These are phyloP conservation scores for Zenarchopterus dispar DNA, from an alignment of 2,797 vertebrate genomes.

Conservation along the genomic window DNA sequence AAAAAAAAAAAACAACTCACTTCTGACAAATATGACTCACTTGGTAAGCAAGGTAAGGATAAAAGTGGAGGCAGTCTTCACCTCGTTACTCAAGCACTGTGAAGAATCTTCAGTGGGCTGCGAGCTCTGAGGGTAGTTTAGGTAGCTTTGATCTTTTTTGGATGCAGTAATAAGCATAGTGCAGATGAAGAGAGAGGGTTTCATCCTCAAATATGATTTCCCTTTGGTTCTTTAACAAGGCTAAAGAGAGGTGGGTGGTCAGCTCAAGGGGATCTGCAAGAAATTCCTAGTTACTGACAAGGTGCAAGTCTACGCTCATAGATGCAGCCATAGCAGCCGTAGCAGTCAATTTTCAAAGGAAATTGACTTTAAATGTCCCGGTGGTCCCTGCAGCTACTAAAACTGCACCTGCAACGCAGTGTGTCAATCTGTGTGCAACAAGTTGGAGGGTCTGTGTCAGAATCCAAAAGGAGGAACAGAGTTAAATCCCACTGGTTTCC, in stretches of 20 bases:
- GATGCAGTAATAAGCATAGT: conserved; percentile 72
- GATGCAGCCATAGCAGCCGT: conserved; percentile 29
- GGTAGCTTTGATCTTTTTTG: conserved; percentile 79
- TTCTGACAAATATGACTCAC: conserved; percentile 70
- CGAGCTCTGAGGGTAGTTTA: conserved; percentile 72
- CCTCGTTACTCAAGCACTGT: conserved; percentile 72
- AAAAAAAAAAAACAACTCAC: conserved; percentile 43
- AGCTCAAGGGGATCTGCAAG: conserved; percentile 61
- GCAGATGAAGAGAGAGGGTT: conserved; percentile 68
- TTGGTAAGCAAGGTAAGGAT: conserved; percentile 70
- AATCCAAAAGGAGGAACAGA: conserved; percentile 13
- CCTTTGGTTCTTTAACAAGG: conserved; percentile 69
- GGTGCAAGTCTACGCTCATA: conserved; percentile 32
- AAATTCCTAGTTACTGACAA: conserved; percentile 49
- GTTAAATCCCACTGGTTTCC: conserved; percentile 18
- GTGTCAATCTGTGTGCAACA: conserved; percentile 34
- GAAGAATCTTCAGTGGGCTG: conserved; percentile 69
- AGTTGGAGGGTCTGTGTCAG: conserved; percentile 21
- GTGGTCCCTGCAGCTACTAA: conserved; percentile 40
- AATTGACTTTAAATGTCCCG: conserved; percentile 47
- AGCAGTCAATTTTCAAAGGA: no score
- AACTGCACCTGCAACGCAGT: conserved; percentile 8
- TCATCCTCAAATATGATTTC: conserved; percentile 72
- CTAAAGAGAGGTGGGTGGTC: conserved; percentile 71
- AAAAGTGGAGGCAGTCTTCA: conserved; percentile 74